These are phyloP conservation scores for Hylaeus volcanicus DNA, from an alignment of 1,140 invertebrate species.

Conservation along the genomic window DNA sequence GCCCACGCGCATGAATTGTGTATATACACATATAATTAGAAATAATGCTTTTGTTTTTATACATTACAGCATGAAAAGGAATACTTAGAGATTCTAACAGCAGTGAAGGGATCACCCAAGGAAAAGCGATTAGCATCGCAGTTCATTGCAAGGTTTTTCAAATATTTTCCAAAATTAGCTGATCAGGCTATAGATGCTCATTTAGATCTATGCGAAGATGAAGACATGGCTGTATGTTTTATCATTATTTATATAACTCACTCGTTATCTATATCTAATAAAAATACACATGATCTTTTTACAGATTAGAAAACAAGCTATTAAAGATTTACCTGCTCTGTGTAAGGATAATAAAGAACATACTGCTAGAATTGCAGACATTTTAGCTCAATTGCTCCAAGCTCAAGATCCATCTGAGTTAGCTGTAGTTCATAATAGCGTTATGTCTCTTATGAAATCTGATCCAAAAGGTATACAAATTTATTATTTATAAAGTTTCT, in stretches of 20 bases:
- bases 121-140: conserved; percentile 96
- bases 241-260: neutral
- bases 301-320: conserved; percentile 96
- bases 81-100: conserved; percentile 92
- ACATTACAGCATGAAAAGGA: conserved; percentile 92
- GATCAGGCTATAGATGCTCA: conserved; percentile 94
- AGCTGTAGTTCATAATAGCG: conserved; percentile 87
- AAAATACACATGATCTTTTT: conserved; percentile 49
- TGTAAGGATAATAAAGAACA: conserved; percentile 93
- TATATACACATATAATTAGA: neutral
- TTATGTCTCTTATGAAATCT: conserved; percentile 84
- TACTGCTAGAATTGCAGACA: conserved; percentile 93
- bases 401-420: conserved; percentile 91
- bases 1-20: no score
- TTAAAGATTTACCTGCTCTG: conserved; percentile 93
- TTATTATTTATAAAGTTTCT: neutral
- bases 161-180: conserved; percentile 92
- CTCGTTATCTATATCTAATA: neutral
- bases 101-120: conserved; percentile 91
- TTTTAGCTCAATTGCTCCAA: conserved; percentile 93
- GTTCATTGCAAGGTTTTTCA: conserved; percentile 97
- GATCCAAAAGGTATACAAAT: conserved; percentile 82
- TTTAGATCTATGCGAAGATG: conserved; percentile 97
- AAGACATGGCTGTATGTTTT: conserved; percentile 91
- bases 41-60: conserved; percentile 20